Percentiles rank a stretch among this genome's conserved stretches.
Conservation (phyloP, 64 coral and sea anemone genomes). For the Pocillopora damicornis region DNA sequence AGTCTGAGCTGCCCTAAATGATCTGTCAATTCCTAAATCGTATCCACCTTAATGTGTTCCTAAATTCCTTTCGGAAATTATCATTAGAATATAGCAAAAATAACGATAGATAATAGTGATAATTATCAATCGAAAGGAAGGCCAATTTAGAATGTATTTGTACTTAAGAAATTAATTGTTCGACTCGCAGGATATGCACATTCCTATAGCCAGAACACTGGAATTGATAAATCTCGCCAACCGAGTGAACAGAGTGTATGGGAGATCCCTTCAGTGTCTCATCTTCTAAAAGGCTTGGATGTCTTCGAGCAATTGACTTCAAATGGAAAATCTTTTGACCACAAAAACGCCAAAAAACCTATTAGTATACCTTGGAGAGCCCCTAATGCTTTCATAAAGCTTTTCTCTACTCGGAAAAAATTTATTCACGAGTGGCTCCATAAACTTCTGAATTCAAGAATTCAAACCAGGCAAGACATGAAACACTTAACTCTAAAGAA, state of each 20-base stretch:
- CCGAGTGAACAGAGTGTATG: not conserved
- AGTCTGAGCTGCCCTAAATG: too few relatives aligned
- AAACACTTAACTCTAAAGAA: not conserved
- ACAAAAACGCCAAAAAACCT: not conserved
- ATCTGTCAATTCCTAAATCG: too few relatives aligned
- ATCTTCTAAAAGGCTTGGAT: not conserved
- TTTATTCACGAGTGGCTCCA: not conserved
- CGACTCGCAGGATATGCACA: not conserved
- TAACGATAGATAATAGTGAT: too few relatives aligned
- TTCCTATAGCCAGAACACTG: not conserved
- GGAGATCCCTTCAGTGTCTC: constrained; percentile 1
- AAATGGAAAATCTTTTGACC: too few relatives aligned
- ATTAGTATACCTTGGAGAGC: not conserved
- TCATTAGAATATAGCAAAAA: too few relatives aligned
- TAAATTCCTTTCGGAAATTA: too few relatives aligned
- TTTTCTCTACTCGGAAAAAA: constrained; percentile 13
- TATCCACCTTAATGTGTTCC: too few relatives aligned
- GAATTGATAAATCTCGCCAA: not conserved
- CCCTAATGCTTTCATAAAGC: not conserved
- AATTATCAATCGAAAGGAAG: too few relatives aligned
- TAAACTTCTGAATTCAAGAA: not conserved
- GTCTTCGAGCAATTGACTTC: not conserved
- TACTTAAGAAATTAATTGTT: not conserved
- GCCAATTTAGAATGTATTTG: too few relatives aligned
- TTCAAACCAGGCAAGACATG: not conserved